Percentiles rank a stretch among this genome's conserved stretches.
phyloP scores from a whole-genome alignment of 2,797 vertebrate species.

The Rhinichthys osculus region DNA sequence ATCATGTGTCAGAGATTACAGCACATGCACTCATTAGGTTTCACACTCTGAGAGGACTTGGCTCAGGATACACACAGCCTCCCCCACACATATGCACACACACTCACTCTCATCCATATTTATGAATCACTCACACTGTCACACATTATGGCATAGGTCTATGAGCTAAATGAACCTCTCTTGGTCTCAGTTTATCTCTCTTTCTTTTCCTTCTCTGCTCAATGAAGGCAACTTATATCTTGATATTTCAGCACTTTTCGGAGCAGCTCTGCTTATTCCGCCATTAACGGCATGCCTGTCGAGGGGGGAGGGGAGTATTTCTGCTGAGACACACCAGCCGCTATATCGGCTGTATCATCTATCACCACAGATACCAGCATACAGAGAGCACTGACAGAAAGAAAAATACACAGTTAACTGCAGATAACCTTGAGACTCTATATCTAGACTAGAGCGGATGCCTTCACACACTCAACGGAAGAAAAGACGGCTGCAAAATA shows the following conservation, averaged over 20 bases:
- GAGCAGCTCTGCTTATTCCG: conserved; percentile 9
- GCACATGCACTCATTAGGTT: conserved; percentile 27
- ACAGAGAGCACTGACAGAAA: conserved; percentile 24
- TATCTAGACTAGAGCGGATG: conserved; percentile 17
- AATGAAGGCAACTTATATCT: background rate
- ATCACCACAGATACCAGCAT: conserved; percentile 37
- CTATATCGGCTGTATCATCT: conserved; percentile 42
- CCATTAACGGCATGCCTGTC: background rate
- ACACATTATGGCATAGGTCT: conserved; percentile 32
- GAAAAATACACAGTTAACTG: conserved; percentile 43
- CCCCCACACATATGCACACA: conserved; percentile 45
- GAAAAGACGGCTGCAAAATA: conserved; percentile 18
- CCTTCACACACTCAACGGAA: background rate
- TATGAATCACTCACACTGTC: conserved; percentile 47
- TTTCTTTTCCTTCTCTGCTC: conserved; percentile 12
- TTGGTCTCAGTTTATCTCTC: background rate
- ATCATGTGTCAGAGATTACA: conserved; percentile 21
- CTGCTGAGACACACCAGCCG: conserved; percentile 33
- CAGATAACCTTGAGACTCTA: conserved; percentile 45
- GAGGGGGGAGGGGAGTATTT: conserved; percentile 12
- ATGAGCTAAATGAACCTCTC: conserved; percentile 12
- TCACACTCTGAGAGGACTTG: conserved; percentile 29
- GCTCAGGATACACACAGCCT: conserved; percentile 5
- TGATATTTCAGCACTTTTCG: conserved; percentile 36
- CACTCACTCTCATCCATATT: conserved; percentile 44